Conservation (phyloP, 2,113 vertebrate genomes). For the Sitta europaea region DNA sequence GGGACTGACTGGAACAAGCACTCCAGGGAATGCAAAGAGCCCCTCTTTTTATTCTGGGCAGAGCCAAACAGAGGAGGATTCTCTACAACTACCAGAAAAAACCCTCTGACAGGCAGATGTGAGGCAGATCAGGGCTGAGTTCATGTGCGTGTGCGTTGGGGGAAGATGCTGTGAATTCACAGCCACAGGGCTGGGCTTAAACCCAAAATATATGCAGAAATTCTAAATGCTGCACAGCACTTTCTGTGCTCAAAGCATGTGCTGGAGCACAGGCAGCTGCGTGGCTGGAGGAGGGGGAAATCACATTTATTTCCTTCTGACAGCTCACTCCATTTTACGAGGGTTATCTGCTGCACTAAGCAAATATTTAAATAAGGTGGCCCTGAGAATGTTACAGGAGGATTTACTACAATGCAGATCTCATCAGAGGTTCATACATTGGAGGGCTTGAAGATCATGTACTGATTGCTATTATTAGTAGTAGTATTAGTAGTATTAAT, state of each 20-base stretch:
- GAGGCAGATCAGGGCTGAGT: not conserved
- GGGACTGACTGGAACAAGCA: not conserved
- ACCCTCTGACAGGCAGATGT: not conserved
- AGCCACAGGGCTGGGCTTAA: not conserved
- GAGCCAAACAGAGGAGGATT: not conserved
- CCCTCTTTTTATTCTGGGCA: not conserved
- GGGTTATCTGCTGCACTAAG: slow-evolving; percentile 42
- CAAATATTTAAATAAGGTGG: slow-evolving; percentile 59
- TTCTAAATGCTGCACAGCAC: not conserved
- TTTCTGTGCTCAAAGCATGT: not conserved
- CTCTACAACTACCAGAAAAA: not conserved
- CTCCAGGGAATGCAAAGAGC: not conserved
- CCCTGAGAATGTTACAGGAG: not conserved
- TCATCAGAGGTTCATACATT: not conserved
- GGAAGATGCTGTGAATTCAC: not conserved
- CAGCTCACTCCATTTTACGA: slow-evolving; percentile 2
- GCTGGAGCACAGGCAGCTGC: not conserved
- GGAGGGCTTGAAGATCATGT: not conserved
- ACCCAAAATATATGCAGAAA: not conserved
- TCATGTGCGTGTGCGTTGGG: not conserved
- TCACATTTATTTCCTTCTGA: slow-evolving; percentile 38
- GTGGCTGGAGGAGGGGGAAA: not conserved
- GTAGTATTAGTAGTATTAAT: not conserved
- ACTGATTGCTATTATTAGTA: not conserved
- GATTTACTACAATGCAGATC: slow-evolving; percentile 12